Conservation (phyloP, 2,113 vertebrate genomes). For the Ivindomyrus marchei region DNA sequence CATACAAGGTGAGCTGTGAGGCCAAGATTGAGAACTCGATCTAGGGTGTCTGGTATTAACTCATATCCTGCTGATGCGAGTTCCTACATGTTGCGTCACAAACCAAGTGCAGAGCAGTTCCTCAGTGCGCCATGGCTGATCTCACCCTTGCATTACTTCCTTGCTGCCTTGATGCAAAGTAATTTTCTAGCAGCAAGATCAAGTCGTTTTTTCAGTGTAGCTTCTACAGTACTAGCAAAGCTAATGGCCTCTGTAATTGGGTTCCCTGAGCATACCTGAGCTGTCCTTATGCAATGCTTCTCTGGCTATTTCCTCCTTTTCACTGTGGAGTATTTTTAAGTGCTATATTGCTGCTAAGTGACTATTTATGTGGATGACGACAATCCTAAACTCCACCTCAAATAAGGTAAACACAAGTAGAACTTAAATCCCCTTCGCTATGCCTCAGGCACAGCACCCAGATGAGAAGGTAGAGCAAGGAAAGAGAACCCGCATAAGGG, state of each 20-base stretch:
- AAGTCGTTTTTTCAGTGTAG: background rate
- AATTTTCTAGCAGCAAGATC: background rate
- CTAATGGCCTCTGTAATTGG: background rate
- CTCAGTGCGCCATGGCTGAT: background rate
- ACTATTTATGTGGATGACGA: background rate
- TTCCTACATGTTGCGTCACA: background rate
- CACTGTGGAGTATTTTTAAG: background rate
- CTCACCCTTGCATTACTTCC: background rate
- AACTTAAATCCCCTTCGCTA: background rate
- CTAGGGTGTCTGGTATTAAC: background rate
- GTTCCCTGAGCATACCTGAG: background rate
- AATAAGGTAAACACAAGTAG: background rate
- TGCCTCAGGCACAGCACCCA: background rate
- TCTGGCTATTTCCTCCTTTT: background rate
- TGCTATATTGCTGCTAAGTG: background rate
- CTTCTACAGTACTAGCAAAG: background rate
- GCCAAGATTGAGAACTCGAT: background rate
- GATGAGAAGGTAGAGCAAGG: background rate
- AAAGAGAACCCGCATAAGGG: too few species aligned
- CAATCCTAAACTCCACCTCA: background rate
- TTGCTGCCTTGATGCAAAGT: background rate
- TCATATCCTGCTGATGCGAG: background rate
- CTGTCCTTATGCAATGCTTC: background rate
- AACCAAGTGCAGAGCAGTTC: background rate
- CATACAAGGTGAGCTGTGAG: background rate